phyloP scores from a whole-genome alignment of 2,113 vertebrate species.

The Leucosticte australis region DNA sequence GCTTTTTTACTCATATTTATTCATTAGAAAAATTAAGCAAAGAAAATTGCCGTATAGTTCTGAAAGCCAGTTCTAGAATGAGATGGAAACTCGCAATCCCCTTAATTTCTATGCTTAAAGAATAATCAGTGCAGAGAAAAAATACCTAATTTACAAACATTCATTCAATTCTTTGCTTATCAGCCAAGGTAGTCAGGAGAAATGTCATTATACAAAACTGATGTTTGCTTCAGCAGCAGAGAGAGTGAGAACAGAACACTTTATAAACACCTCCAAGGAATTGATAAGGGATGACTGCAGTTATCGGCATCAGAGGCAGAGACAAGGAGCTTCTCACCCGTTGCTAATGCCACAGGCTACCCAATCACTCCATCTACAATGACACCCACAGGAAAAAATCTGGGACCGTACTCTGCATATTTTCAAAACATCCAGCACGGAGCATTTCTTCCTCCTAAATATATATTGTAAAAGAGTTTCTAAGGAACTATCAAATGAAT shows the following conservation, averaged over 20 bases:
- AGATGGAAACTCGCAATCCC: not conserved
- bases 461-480: not conserved
- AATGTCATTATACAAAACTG: not conserved
- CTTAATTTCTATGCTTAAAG: not conserved
- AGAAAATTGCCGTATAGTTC: not conserved
- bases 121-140: not conserved
- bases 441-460: not conserved
- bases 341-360: not conserved
- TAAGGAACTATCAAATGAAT: not conserved
- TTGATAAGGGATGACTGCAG: not conserved
- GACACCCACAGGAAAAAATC: not conserved
- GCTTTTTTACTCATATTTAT: not conserved
- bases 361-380: not conserved
- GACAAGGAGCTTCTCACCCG: not conserved
- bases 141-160: not conserved
- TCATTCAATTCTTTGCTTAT: not conserved
- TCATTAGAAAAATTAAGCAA: not conserved
- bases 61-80: not conserved
- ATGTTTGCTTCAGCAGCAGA: not conserved
- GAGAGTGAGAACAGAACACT: not conserved
- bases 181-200: not conserved
- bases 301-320: not conserved
- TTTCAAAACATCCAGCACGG: not conserved
- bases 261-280: constrained; percentile 5
- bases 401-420: not conserved